These are phyloP conservation scores for Saccostrea echinata DNA, from an alignment of 1,140 invertebrate genomes.

Conservation along the genomic window DNA sequence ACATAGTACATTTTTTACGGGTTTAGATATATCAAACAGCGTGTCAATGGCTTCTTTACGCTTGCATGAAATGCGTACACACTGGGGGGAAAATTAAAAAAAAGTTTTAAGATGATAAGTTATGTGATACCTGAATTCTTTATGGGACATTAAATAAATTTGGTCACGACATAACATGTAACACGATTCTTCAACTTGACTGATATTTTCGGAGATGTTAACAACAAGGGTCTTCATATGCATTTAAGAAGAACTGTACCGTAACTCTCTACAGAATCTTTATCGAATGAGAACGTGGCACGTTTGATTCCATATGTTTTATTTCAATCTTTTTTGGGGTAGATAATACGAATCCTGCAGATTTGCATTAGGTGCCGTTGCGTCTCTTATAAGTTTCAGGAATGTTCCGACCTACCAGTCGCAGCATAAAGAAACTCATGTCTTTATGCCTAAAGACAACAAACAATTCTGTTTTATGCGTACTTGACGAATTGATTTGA, in stretches of 20 bases:
- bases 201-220: background rate
- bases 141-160: background rate
- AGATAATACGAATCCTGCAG: background rate
- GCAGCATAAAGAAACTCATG: background rate
- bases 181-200: background rate
- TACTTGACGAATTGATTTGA: too few relatives aligned
- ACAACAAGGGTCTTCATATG: background rate
- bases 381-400: background rate
- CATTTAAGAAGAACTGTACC: background rate
- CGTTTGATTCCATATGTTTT: background rate
- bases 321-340: background rate
- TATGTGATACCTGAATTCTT: too few relatives aligned
- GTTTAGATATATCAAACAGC: too few relatives aligned
- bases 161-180: background rate
- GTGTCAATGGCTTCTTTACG: too few relatives aligned
- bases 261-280: background rate
- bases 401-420: background rate
- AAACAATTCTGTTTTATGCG: too few relatives aligned
- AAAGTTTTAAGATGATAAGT: too few relatives aligned
- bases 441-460: background rate
- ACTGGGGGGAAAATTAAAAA: too few relatives aligned
- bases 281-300: background rate
- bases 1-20: too few relatives aligned
- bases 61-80: too few relatives aligned
- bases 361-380: background rate